These are phyloP conservation scores for Vandiemenella viatica DNA, from an alignment of 2,888 invertebrate species.

Conservation along the genomic window DNA sequence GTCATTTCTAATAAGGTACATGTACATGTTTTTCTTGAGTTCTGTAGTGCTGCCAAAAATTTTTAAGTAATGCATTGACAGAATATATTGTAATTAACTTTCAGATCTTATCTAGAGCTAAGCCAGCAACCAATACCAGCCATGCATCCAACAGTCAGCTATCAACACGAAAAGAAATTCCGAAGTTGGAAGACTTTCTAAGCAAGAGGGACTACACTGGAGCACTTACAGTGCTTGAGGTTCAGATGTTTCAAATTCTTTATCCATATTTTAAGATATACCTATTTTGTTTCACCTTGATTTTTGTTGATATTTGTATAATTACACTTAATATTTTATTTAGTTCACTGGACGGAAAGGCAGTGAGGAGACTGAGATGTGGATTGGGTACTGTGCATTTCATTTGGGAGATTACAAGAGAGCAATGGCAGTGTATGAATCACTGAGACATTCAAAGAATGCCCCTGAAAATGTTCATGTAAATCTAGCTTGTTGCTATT, in stretches of 20 bases:
- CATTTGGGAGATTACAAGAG: conserved; percentile 87
- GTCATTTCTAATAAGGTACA: too few relatives aligned
- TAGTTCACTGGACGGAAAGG: conserved; percentile 19
- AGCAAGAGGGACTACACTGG: conserved; percentile 85
- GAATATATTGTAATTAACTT: conserved; percentile 18
- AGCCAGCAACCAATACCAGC: conserved; percentile 42
- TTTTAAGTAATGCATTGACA: too few relatives aligned
- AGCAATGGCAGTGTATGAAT: conserved; percentile 56
- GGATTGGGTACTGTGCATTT: conserved; percentile 92
- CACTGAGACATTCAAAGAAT: conserved; percentile 30
- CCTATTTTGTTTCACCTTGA: too few relatives aligned
- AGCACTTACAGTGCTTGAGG: conserved; percentile 83
- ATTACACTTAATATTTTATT: background rate
- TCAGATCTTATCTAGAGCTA: conserved; percentile 68
- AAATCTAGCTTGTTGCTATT: conserved; percentile 87
- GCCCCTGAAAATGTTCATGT: conserved; percentile 46
- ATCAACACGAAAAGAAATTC: conserved; percentile 36
- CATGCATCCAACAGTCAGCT: conserved; percentile 26
- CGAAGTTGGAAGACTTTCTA: conserved; percentile 80
- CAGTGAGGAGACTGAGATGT: conserved; percentile 30
- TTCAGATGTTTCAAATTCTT: too few relatives aligned
- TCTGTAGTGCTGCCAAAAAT: too few relatives aligned
- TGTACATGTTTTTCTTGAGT: too few relatives aligned
- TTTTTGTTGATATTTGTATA: background rate
- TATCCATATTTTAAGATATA: too few relatives aligned